Evolutionary conservation across 2,797 vertebrate genomes (phyloP), one percentile per base, ranked within the genome.

Genomic region (Momotus momota): DNA sequence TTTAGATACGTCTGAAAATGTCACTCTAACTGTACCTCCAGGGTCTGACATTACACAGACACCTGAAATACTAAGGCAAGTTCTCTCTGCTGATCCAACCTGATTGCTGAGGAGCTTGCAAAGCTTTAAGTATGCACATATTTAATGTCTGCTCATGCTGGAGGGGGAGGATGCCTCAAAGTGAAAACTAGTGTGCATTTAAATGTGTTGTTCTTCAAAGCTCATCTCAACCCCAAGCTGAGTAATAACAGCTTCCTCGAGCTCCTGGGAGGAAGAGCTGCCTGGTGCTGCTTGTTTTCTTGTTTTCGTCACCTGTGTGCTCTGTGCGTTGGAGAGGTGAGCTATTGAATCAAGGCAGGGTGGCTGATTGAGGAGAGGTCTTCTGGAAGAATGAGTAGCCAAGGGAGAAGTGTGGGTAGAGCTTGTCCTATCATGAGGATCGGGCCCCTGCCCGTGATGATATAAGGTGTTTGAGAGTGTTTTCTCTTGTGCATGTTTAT

Each of bases 31-130:
- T 80, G 58, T 77, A 82, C 35, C 86, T 93, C 71, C 64, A 86
- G 90, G 83, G 88, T 72, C 67, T 94, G 90, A 88, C 77, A 67
- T 85, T 71, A 70, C 87, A 75, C 25, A 84, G 88, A 64, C 70
- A 74, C 81, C 71, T 54, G 92, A 66, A 77, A 88, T 64, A 48
- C 83, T 45, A 16, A 64, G 64, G 69, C 31, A 21, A 72, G 60
- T 9, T 90, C 70, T 71, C 62, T 73, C 72, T 80, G 71, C 71
- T 77, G 83, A 55, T 77, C 55, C 86, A 82, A 0, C 60, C 49
- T 43, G 74, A 20, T 54, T 81, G 79, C 82, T 86, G 41, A 2
- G 4, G 49, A 81, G 79, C 87, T 80, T 60, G 69, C 75, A 71
- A 46, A 70, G 73, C 60, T 20, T 62, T 88, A 19, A 33, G 12